Percentiles rank a stretch among this genome's conserved stretches.
These are phyloP conservation scores for Catharus ustulatus DNA, from an alignment of 2,797 vertebrate species.

Conservation along the genomic window DNA sequence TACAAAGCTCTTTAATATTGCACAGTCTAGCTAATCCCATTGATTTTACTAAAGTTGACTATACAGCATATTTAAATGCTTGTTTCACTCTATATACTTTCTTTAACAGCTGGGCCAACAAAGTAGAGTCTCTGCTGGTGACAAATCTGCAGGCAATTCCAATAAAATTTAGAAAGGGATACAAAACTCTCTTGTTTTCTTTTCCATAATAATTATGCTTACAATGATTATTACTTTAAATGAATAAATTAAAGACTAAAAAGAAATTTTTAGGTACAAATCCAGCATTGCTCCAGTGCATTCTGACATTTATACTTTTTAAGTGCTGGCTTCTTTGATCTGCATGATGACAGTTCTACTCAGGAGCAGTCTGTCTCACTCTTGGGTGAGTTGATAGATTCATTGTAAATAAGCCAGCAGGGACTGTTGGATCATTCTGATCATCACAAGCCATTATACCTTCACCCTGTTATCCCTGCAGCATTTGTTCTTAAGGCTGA, in stretches of 20 bases:
- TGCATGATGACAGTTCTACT: neutral
- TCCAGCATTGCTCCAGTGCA: neutral
- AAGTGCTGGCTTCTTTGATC: neutral
- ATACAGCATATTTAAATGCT: neutral
- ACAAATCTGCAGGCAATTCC: constrained; percentile 10
- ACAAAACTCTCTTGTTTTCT: neutral
- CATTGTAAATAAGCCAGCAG: neutral
- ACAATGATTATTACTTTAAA: neutral
- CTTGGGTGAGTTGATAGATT: neutral
- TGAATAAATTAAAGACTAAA: constrained; percentile 3
- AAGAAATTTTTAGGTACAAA: neutral
- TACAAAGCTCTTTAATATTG: neutral
- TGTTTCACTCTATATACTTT: neutral
- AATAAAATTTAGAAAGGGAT: neutral
- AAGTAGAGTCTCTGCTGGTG: neutral
- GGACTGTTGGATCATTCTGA: neutral
- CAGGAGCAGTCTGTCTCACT: neutral
- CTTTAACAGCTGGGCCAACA: neutral
- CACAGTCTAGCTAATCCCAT: neutral
- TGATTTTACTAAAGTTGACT: neutral
- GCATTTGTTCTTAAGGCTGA: neutral
- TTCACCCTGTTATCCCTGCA: neutral
- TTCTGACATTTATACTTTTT: neutral
- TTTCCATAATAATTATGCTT: neutral
- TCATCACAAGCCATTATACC: neutral